These are phyloP conservation scores for Avahi laniger DNA, from an alignment of 2,797 vertebrate genomes.

Conservation along the genomic window DNA sequence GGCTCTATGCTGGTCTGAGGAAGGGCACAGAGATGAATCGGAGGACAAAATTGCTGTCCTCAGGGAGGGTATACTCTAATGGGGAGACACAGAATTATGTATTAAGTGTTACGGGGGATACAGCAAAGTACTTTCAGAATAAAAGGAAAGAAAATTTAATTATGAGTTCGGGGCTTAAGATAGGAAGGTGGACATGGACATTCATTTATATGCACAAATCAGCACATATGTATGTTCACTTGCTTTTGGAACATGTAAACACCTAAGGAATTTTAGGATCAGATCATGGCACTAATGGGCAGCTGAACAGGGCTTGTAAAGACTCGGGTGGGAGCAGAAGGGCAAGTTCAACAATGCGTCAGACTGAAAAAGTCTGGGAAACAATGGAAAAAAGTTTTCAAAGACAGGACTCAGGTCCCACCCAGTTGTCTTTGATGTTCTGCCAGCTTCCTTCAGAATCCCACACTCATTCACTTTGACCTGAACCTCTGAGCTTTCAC, in stretches of 20 bases:
- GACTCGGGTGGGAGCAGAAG: neutral
- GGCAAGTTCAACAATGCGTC: constrained; percentile 16
- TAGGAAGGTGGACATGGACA: neutral
- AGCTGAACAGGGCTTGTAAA: neutral
- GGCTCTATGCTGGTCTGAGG: neutral
- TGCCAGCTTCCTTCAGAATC: constrained; percentile 58
- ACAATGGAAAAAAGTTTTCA: constrained; percentile 55
- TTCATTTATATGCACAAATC: neutral
- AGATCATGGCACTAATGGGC: neutral
- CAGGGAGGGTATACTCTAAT: neutral
- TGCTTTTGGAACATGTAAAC: neutral
- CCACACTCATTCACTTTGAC: constrained; percentile 59
- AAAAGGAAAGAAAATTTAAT: neutral
- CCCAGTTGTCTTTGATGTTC: constrained; percentile 48
- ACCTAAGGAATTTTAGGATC: neutral
- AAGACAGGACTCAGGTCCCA: constrained; percentile 35
- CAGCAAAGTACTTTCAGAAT: neutral
- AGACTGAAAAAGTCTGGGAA: neutral
- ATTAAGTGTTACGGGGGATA: neutral
- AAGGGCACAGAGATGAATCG: neutral
- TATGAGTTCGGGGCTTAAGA: neutral
- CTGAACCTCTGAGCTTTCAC: constrained; percentile 56
- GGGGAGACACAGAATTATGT: neutral
- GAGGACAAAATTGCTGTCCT: neutral
- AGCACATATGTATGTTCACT: neutral